phyloP scores from a whole-genome alignment of 2,888 invertebrate genomes.

The Mycogona germanica region DNA sequence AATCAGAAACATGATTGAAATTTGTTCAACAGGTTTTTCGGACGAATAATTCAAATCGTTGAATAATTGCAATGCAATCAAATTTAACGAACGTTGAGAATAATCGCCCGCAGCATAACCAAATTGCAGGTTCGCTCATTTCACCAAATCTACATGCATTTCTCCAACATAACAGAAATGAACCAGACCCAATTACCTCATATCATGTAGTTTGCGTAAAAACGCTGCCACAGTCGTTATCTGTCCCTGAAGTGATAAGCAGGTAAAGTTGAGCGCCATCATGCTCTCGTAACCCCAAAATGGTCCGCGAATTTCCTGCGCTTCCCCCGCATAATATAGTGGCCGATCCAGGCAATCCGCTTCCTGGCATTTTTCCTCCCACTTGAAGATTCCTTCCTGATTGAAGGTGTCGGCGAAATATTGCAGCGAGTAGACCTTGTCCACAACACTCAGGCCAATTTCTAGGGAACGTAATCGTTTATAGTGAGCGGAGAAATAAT shows the following conservation, averaged over 20 bases:
- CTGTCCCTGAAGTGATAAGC: constrained; percentile 69
- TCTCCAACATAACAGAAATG: neutral
- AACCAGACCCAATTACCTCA: neutral
- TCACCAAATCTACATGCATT: neutral
- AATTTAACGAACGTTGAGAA: too few relatives aligned
- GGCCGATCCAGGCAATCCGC: constrained; percentile 39
- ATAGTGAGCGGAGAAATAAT: too few relatives aligned
- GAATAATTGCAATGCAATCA: too few relatives aligned
- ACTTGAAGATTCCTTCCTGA: constrained; percentile 57
- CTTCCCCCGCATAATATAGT: constrained; percentile 26
- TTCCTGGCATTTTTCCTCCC: constrained; percentile 67
- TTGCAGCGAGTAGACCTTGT: constrained; percentile 66
- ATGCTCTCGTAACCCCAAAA: constrained; percentile 65
- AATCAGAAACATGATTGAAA: too few relatives aligned
- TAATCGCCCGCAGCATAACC: too few relatives aligned
- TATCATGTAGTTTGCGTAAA: neutral
- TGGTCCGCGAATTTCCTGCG: constrained; percentile 36
- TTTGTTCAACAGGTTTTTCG: too few relatives aligned
- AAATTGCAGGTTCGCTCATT: constrained; percentile 8
- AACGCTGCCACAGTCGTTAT: constrained; percentile 28
- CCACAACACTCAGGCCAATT: constrained; percentile 40
- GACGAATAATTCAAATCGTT: too few relatives aligned
- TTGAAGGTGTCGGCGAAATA: constrained; percentile 77
- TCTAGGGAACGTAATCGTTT: neutral
- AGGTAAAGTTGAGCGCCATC: constrained; percentile 49